These are phyloP conservation scores for Parazoanthus swiftii DNA, from an alignment of 92 coral and sea anemone genomes.

Conservation along the genomic window DNA sequence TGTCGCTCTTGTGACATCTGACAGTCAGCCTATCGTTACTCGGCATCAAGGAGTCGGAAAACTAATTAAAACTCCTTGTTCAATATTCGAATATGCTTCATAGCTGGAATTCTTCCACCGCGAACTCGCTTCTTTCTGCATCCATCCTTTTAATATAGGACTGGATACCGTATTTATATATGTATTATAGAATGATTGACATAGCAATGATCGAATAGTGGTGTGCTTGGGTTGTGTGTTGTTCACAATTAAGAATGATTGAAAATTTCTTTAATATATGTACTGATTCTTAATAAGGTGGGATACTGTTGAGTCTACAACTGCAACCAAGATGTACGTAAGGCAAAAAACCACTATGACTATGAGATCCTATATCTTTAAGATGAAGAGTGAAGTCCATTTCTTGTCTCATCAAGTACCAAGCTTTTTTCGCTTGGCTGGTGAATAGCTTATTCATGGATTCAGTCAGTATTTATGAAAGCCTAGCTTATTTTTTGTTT, in stretches of 20 bases:
- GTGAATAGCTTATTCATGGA: not conserved
- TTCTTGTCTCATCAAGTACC: not conserved
- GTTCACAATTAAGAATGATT: not conserved
- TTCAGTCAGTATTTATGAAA: not conserved
- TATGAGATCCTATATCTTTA: too few relatives aligned
- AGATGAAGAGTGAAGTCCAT: too few relatives aligned
- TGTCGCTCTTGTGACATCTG: not conserved
- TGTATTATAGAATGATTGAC: not conserved
- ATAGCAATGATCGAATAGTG: not conserved
- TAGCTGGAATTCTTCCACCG: slow-evolving; percentile 1
- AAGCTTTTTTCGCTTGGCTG: not conserved
- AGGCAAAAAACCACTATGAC: not conserved
- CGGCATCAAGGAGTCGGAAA: slow-evolving; percentile 31
- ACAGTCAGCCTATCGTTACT: not conserved
- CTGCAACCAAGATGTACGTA: not conserved
- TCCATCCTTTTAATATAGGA: not conserved
- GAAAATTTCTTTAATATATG: not conserved
- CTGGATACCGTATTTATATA: too few relatives aligned
- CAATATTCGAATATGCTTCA: not conserved
- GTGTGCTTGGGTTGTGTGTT: not conserved
- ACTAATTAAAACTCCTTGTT: slow-evolving; percentile 5
- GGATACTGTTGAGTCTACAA: not conserved
- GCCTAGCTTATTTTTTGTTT: not conserved
- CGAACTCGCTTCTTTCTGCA: not conserved
- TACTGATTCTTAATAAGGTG: not conserved